Percentiles rank a stretch among this genome's conserved stretches.
Evolutionary conservation across 2,888 invertebrate species (phyloP).

Genomic region (Chrysolina haemoptera): DNA sequence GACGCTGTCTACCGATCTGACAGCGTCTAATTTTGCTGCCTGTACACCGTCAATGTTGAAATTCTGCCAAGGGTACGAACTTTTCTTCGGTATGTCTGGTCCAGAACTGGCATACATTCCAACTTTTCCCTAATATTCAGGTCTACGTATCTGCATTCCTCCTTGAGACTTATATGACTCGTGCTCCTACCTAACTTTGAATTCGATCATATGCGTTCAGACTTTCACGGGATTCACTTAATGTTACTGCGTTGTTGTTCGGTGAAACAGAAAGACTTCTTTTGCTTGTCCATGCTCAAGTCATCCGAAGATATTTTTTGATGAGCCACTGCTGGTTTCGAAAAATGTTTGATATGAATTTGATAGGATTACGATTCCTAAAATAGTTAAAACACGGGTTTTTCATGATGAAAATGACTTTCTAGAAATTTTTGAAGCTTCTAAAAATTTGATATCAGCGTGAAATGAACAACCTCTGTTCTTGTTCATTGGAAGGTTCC

Average conservation of each 20-base stretch:
- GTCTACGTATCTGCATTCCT: conserved; percentile 32
- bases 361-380: conserved; percentile 47
- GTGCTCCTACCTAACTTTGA: conserved; percentile 17
- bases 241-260: not conserved
- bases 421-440: conserved; percentile 41
- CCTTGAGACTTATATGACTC: conserved; percentile 28
- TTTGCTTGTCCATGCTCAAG: not conserved
- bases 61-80: conserved; percentile 53
- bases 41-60: conserved; percentile 41
- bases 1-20: conserved; percentile 33
- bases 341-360: conserved; percentile 47
- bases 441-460: too few relatives aligned
- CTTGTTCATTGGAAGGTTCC: too few relatives aligned
- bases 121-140: conserved; percentile 38
- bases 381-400: conserved; percentile 48
- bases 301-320: conserved; percentile 16
- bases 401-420: conserved; percentile 37
- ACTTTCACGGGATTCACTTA: conserved; percentile 28
- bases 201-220: conserved; percentile 34
- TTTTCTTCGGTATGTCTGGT: conserved; percentile 30
- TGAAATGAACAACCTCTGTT: too few relatives aligned
- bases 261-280: conserved; percentile 1
- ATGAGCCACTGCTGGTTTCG: conserved; percentile 37
- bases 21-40: conserved; percentile 24
- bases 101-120: conserved; percentile 33